Base-by-base conservation (phyloP, 2,113 vertebrate species). In the Oxyura jamaicensis region DNA sequence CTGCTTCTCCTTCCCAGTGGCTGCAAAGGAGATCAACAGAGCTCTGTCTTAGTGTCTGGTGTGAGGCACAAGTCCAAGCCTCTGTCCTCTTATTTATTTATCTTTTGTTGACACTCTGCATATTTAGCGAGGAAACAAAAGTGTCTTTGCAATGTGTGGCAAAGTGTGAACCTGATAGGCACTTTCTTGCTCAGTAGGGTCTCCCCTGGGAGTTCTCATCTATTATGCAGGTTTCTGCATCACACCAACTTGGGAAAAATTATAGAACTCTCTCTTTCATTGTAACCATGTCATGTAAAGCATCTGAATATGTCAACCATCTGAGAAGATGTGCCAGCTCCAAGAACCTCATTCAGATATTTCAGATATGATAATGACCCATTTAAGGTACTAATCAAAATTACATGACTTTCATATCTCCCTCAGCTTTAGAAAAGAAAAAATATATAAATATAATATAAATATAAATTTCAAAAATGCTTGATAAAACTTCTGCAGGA, bases 311-410 rank as follows among this genome's bases (percentile, higher is more conserved):
- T 48, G 26, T 48, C 75, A 7, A 7, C 52, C 39, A 48, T 73
- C 67, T 59, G 50, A 94, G 58, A 91, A 80, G 69, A 79, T 50
- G 19, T 77, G 33, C 66, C 74, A 75, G 55, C 50, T 93, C 87
- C 69, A 84, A 93, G 79, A 93, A 68, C 39, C 62, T 69, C 69
- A 91, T 88, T 93, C 89, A 83, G 82, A 85, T 84, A 87, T 91
- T 91, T 95, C 86, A 90, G 86, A 92, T 93, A 86, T 74, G 52
- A 75, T 88, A 96, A 94, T 89, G 79, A 84, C 73, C 91, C 75
- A 91, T 96, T 97, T 95, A 91, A 91, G 92, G 71, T 76, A 58
- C 73, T 90, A 91, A 93, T 96, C 96, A 96, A 97, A 92, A 88
- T 18, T 90, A 62, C 26, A 95, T 93, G 83, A 79, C 52, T 83